Evolutionary conservation across 2,113 vertebrate species (phyloP), one percentile per base, ranked within the genome.

Genomic region (Tetrao urogallus): DNA sequence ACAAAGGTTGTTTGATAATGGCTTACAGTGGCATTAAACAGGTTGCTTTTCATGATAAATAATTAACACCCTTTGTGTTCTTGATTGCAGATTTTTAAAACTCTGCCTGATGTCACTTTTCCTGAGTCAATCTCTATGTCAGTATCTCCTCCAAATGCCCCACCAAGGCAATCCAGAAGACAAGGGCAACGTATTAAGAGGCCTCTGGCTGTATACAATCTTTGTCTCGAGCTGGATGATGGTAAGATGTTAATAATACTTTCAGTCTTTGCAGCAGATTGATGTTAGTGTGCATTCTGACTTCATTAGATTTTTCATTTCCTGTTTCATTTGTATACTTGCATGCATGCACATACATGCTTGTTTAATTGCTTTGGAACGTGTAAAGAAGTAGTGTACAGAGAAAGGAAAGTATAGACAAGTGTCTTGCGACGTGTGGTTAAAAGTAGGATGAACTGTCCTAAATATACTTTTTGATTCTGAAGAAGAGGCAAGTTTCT

Each of bases 121-220:
- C 82, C 95, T 79, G 97, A 98, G 93, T 94, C 98, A 82, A 94
- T 94, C 77, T 96, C 98, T 61, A 86, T 97, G 79, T 94, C 97
- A 27, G 24, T 95, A 3, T 97, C 97, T 81, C 98, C 97, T 86
- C 98, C 98, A 90, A 98, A 98, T 58, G 98, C 98, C 84, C 99
- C 99, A 78, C 98, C 99, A 70, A 98, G 99, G 94, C 99, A 98
- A 87, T 98, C 99, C 52, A 99, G 98, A 98, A 98, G 98, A 97
- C 97, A 97, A 89, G 98, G 95, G 87, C 97, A 98, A 84, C 98
- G 99, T 88, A 98, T 97, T 88, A 99, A 97, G 97, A 98, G 99
- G 89, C 99, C 99, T 5, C 94, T 99, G 95, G 99, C 99, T 76
- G 99, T 99, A 78, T 99, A 99, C 97, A 99, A 99, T 96, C 98